A percentile compares a stretch with the other conserved stretches of the same genome.
phyloP scores from a whole-genome alignment of 2,888 invertebrate genomes.

The Hipparchia semele region DNA sequence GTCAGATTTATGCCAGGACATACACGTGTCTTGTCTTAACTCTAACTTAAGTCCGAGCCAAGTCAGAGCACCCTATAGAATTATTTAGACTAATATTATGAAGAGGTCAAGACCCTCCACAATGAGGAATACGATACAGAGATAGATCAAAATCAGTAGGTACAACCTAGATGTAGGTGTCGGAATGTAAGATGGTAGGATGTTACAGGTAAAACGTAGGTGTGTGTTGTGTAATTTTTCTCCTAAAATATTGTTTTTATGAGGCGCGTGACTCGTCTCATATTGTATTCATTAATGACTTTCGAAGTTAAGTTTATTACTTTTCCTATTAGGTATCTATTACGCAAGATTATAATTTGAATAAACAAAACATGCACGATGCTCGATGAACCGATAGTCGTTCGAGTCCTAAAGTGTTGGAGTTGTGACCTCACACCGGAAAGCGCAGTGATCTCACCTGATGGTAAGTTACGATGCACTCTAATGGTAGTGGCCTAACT shows the following conservation, averaged over 20 bases:
- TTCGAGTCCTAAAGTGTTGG: too few relatives aligned
- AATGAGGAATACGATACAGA: not conserved
- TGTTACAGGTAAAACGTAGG: not conserved
- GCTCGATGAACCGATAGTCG: too few relatives aligned
- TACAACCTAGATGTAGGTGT: conserved; percentile 7
- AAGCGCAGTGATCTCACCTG: too few relatives aligned
- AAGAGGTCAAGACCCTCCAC: too few relatives aligned
- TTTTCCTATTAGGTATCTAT: conserved; percentile 23
- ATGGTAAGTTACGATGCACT: too few relatives aligned
- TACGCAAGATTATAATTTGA: conserved; percentile 7
- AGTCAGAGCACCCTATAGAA: too few relatives aligned
- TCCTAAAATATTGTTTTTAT: not conserved
- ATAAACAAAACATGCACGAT: not conserved
- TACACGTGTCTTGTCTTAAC: too few relatives aligned
- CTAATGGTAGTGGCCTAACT: too few relatives aligned
- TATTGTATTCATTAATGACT: conserved; percentile 26
- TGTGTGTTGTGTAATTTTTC: conserved; percentile 7
- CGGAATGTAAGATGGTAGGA: conserved; percentile 7
- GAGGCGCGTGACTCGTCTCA: not conserved
- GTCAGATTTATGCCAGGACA: too few relatives aligned
- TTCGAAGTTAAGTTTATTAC: conserved; percentile 25
- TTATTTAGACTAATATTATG: too few relatives aligned
- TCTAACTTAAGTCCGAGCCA: too few relatives aligned
- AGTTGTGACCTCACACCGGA: too few relatives aligned
- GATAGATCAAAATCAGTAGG: not conserved